Evolutionary conservation across 92 coral and sea anemone species (phyloP).

Genomic region (Phenganax marumi): DNA sequence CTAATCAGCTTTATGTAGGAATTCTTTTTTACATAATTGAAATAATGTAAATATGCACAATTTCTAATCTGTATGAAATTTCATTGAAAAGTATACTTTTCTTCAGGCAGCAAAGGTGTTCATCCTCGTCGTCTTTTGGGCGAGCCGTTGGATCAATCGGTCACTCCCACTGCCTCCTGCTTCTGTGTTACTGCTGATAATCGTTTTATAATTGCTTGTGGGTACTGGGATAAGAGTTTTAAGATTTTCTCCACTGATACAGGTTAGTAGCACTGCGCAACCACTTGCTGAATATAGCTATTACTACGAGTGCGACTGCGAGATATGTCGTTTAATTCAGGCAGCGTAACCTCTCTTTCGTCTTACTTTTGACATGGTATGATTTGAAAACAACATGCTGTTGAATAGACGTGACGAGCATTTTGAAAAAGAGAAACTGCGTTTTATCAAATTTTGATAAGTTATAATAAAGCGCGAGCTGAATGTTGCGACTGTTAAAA

Average conservation of each 20-base stretch:
- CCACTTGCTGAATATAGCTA: neutral
- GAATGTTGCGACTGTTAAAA: too few species aligned
- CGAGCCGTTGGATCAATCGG: conserved; percentile 95
- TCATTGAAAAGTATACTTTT: neutral
- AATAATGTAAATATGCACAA: neutral
- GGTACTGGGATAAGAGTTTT: conserved; percentile 99
- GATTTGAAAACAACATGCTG: too few species aligned
- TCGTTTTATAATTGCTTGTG: conserved; percentile 89
- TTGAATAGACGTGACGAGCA: too few species aligned
- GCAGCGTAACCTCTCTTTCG: too few species aligned
- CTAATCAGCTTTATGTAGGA: too few species aligned
- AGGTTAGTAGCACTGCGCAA: conserved; percentile 45
- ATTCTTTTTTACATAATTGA: neutral
- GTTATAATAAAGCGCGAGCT: too few species aligned
- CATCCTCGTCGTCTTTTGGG: conserved; percentile 94
- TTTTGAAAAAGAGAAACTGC: too few species aligned
- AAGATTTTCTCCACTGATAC: conserved; percentile 87
- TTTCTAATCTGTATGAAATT: too few species aligned
- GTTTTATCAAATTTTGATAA: too few species aligned
- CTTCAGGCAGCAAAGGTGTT: conserved; percentile 65
- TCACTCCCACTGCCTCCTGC: conserved; percentile 87
- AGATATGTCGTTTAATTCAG: neutral
- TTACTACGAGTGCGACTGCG: neutral
- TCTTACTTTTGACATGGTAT: too few species aligned
- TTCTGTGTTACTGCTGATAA: conserved; percentile 88